Percentiles rank a stretch among this genome's conserved stretches.
Conservation (phyloP, 2,797 vertebrate species). For the Schizopygopsis pylzovi region DNA sequence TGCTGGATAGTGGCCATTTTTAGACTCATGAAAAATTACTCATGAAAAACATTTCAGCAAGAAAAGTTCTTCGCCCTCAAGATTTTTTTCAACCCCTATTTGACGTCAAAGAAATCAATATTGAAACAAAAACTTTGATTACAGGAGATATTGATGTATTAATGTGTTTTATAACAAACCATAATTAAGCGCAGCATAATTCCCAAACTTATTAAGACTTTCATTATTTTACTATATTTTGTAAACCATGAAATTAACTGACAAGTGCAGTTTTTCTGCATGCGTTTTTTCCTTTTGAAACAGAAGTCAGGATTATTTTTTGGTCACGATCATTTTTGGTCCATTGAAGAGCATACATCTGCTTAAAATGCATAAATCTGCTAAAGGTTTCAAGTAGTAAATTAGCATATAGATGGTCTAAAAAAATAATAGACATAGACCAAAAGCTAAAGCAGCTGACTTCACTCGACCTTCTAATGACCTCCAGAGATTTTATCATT, state of each 20-base stretch:
- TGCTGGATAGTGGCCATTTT: neutral
- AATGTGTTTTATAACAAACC: neutral
- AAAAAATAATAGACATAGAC: neutral
- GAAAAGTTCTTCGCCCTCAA: neutral
- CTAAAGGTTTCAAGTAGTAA: neutral
- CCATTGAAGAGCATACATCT: neutral
- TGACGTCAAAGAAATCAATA: neutral
- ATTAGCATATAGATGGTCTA: conserved; percentile 7
- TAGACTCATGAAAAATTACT: neutral
- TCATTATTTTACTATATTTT: neutral
- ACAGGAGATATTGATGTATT: neutral
- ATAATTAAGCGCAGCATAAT: neutral
- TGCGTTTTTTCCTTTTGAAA: neutral
- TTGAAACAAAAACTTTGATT: neutral
- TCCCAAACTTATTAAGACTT: neutral
- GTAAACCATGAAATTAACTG: neutral
- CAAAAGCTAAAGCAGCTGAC: neutral
- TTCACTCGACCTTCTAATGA: neutral
- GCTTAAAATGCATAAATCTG: neutral
- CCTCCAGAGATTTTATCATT: neutral
- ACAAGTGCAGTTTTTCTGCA: neutral
- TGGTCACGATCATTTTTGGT: neutral
- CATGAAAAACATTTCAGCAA: neutral
- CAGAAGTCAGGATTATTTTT: neutral
- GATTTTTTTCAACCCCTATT: neutral